phyloP scores from a whole-genome alignment of 2,888 invertebrate genomes.

The Lissocephala sabroskyi region DNA sequence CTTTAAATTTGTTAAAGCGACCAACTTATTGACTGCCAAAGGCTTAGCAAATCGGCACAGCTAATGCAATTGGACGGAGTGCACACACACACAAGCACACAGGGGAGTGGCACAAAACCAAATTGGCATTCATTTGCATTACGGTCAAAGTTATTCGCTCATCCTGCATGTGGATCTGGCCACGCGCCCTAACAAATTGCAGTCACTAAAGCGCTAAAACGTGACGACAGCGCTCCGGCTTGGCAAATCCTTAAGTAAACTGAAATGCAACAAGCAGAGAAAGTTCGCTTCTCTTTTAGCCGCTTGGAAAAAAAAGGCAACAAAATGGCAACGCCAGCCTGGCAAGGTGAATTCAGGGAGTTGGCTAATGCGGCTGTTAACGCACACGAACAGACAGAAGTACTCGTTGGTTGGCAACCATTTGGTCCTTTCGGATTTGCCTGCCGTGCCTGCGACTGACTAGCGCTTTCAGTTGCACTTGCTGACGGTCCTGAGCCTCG shows the following conservation, averaged over 20 bases:
- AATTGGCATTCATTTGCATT: constrained; percentile 65
- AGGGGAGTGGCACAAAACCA: constrained; percentile 20
- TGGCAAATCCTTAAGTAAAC: constrained; percentile 37
- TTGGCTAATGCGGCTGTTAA: constrained; percentile 9
- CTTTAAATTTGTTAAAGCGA: constrained; percentile 2
- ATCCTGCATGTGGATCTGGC: constrained; percentile 34
- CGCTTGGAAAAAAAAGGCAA: too few species aligned
- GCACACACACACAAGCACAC: too few species aligned
- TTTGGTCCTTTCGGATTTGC: neutral
- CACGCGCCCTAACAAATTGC: constrained; percentile 49
- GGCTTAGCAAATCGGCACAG: constrained; percentile 32
- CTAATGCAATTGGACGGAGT: constrained; percentile 35
- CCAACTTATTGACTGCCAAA: neutral
- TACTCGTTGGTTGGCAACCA: constrained; percentile 2
- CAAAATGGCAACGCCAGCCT: neutral
- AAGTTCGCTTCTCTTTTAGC: too few species aligned
- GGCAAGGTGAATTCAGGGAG: constrained; percentile 3
- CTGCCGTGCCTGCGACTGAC: neutral
- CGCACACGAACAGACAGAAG: neutral
- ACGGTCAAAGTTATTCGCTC: constrained; percentile 56
- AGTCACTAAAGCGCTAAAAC: constrained; percentile 54
- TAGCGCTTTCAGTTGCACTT: constrained; percentile 1
- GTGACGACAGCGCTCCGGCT: constrained; percentile 42
- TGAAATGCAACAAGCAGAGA: constrained; percentile 36
- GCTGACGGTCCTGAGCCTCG: constrained; percentile 9